These are phyloP conservation scores for Myotis pilosus DNA, from an alignment of 2,797 vertebrate genomes.

Conservation along the genomic window DNA sequence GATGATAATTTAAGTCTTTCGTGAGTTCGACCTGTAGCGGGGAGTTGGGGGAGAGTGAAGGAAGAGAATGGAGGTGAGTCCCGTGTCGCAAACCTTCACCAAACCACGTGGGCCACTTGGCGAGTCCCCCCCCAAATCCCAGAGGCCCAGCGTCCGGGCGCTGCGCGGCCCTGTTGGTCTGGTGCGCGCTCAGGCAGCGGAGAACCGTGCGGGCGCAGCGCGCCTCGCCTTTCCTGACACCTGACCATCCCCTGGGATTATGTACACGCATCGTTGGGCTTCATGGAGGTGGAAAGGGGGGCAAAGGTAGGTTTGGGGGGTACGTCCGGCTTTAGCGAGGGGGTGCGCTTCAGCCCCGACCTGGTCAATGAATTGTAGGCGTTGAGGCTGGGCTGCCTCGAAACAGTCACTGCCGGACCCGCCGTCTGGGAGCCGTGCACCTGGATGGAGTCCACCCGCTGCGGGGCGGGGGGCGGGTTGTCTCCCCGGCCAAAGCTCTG, in stretches of 20 bases:
- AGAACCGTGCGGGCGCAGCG: slow-evolving; percentile 86
- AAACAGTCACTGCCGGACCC: slow-evolving; percentile 90
- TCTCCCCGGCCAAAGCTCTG: slow-evolving; percentile 96
- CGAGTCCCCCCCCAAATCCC: slow-evolving; percentile 88
- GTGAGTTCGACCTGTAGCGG: slow-evolving; percentile 77
- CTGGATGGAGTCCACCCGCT: slow-evolving; percentile 99
- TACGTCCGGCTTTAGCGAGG: slow-evolving; percentile 95
- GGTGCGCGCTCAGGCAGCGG: slow-evolving; percentile 86
- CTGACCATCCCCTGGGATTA: slow-evolving; percentile 86
- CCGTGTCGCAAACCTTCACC: slow-evolving; percentile 84
- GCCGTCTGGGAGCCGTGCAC: slow-evolving; percentile 87
- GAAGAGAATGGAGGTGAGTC: slow-evolving; percentile 74
- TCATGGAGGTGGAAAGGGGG: slow-evolving; percentile 94
- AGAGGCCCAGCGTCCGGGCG: slow-evolving; percentile 86
- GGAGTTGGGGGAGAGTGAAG: slow-evolving; percentile 49
- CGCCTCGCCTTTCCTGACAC: slow-evolving; percentile 84
- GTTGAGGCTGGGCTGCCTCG: slow-evolving; percentile 92
- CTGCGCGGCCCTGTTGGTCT: slow-evolving; percentile 80
- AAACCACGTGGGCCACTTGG: slow-evolving; percentile 81
- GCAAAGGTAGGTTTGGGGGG: slow-evolving; percentile 97
- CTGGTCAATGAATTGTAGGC: slow-evolving; percentile 95
- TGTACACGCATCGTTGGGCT: slow-evolving; percentile 96
- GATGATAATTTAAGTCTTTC: slow-evolving; percentile 81
- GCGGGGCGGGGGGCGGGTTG: slow-evolving; percentile 95
- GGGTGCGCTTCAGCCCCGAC: slow-evolving; percentile 91